Base-by-base conservation (phyloP, 1,140 invertebrate genomes). In the Oreohelix idahoensis region DNA sequence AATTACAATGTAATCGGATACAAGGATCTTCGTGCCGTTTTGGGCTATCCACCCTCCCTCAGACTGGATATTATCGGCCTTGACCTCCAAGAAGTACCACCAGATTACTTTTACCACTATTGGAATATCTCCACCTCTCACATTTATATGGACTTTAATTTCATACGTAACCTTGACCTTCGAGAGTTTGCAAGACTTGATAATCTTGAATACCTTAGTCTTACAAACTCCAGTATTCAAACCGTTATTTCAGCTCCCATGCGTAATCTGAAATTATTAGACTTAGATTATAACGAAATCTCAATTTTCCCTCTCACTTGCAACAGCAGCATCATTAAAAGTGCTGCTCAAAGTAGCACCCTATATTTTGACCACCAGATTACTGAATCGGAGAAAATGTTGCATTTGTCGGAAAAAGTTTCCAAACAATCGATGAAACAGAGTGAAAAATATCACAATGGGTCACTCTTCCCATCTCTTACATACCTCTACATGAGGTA, bases 141-240 rank as follows among this genome's bases (percentile, higher is more conserved):
- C 15, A 32, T 81, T 10, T 70, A 29, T 29, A 70, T 81, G 69
- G 79, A 81, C 32, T 81, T 71, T 38, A 81, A 81, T 51, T 71
- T 5, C 26, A n/a, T 81, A 4, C 36, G 8, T 0, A 63, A 49
- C 17, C 42, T 81, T 39, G 45, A 81, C 45, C 36, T 81, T 11
- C 1, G 66, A 39, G 79, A 71, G 35, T 79, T 79, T 32, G 49
- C 77, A 10, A 36, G 26, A 1, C 29, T 79, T 36, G 45, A 63
- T 26, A 79, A 39, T 26, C 58, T 79, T 15, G n/a, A 71, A 39
- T 81, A 71, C 29, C 45, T 81, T 0, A 70, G 66, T 38, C 2
- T 70, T 4, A 81, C 32, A 1, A 71, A 45, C 39, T 81, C 2
- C 45, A 81, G 79, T 66, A 70, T 81, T n/a, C 10, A 81, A n/a